Conservation (phyloP, 2,113 vertebrate genomes). For the Pipra filicauda region DNA sequence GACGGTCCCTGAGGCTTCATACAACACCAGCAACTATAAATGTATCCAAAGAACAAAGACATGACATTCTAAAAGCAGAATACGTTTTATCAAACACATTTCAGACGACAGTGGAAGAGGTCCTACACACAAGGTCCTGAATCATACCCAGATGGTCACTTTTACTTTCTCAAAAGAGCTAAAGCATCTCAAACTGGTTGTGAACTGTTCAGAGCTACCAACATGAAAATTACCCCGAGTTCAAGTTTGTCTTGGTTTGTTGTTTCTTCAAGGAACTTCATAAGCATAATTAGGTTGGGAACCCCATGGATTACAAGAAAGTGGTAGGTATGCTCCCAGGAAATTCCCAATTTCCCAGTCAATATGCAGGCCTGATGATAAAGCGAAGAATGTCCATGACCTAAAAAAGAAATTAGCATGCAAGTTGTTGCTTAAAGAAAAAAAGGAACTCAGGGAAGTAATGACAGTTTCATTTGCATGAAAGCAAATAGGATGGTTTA, state of each 20-base stretch:
- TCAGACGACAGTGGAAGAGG: neutral
- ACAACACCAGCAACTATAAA: neutral
- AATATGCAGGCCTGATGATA: neutral
- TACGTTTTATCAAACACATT: neutral
- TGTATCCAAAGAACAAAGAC: neutral
- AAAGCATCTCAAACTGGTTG: neutral
- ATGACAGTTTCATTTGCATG: neutral
- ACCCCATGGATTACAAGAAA: neutral
- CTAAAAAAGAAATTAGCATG: neutral
- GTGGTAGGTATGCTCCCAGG: neutral
- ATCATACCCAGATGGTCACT: neutral
- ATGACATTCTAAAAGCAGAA: neutral
- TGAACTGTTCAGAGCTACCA: neutral
- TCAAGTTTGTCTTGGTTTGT: fast-evolving
- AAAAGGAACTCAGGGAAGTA: neutral
- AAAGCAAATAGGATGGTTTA: neutral
- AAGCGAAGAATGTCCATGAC: neutral
- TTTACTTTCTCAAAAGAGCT: neutral
- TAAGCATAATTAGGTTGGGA: neutral
- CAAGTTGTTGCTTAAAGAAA: neutral
- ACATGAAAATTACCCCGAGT: neutral
- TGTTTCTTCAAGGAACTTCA: neutral
- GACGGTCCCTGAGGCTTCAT: neutral
- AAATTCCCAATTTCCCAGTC: neutral
- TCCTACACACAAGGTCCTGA: neutral